These are phyloP conservation scores for Heterodera schachtii DNA, from an alignment of 1,140 invertebrate species.

Conservation along the genomic window DNA sequence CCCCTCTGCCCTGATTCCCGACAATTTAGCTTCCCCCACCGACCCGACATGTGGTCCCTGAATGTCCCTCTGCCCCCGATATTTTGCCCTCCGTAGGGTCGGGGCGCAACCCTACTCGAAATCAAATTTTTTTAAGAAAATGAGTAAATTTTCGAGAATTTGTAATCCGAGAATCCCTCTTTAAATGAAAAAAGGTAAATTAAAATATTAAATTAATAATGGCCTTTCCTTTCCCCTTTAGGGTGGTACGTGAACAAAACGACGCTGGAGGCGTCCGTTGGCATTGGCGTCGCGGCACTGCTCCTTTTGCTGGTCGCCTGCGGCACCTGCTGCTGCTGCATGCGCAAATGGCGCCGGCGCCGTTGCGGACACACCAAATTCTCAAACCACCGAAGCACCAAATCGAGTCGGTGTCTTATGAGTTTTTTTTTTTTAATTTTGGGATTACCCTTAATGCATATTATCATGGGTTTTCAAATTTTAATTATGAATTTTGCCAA, in stretches of 20 bases:
- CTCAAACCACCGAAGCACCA: neutral
- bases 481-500: neutral
- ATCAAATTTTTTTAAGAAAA: neutral
- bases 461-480: neutral
- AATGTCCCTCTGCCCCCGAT: too few relatives aligned
- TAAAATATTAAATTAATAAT: too few relatives aligned
- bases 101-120: too few relatives aligned
- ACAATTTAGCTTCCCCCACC: too few relatives aligned
- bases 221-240: too few relatives aligned
- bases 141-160: neutral
- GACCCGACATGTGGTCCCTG: too few relatives aligned
- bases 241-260: neutral
- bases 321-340: constrained; percentile 12
- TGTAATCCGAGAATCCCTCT: neutral
- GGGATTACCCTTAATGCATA: too few relatives aligned
- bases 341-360: neutral
- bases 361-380: constrained; percentile 15
- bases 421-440: too few relatives aligned
- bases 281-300: neutral
- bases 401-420: constrained; percentile 4
- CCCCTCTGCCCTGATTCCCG: too few relatives aligned
- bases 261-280: neutral
- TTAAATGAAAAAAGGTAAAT: too few relatives aligned
- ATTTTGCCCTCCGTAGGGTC: too few relatives aligned
- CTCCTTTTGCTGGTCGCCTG: neutral